Evolutionary conservation across 2,888 invertebrate species (phyloP).

Genomic region (Dastarcus helophoroides): DNA sequence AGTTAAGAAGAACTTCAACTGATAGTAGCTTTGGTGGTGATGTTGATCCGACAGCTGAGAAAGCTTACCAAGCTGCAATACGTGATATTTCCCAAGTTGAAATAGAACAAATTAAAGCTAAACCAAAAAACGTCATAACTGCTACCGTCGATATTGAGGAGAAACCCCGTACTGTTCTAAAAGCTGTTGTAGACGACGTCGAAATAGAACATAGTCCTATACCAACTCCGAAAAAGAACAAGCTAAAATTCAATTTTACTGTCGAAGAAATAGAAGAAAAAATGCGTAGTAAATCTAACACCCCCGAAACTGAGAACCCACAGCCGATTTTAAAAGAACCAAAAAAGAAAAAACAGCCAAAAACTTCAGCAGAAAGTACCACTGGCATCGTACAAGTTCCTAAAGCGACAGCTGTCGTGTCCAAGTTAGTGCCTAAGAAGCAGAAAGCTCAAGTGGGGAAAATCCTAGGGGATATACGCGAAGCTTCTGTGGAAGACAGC

Average conservation of each 20-base stretch:
- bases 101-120: slow-evolving; percentile 40
- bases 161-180: slow-evolving; percentile 38
- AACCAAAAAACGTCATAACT: slow-evolving; percentile 44
- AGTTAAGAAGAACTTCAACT: slow-evolving; percentile 21
- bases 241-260: slow-evolving; percentile 33
- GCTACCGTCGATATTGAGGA: slow-evolving; percentile 43
- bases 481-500: slow-evolving; percentile 8
- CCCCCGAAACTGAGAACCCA: not conserved
- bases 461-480: slow-evolving; percentile 16
- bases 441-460: slow-evolving; percentile 16
- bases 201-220: slow-evolving; percentile 47
- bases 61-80: slow-evolving; percentile 23
- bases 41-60: slow-evolving; percentile 15
- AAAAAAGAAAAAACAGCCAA: slow-evolving; percentile 2
- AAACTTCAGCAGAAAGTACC: slow-evolving; percentile 8
- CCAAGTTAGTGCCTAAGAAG: slow-evolving; percentile 22
- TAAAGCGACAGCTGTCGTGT: slow-evolving; percentile 19
- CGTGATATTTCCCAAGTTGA: slow-evolving; percentile 37
- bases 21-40: slow-evolving; percentile 16
- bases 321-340: not conserved
- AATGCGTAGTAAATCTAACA: not conserved
- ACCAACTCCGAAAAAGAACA: slow-evolving; percentile 24
- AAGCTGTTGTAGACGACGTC: slow-evolving; percentile 45
- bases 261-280: slow-evolving; percentile 25
- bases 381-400: slow-evolving; percentile 20